Percentiles rank a stretch among this genome's conserved stretches.
Evolutionary conservation across 2,113 vertebrate genomes (phyloP).

Genomic region (Lasiurus borealis): DNA sequence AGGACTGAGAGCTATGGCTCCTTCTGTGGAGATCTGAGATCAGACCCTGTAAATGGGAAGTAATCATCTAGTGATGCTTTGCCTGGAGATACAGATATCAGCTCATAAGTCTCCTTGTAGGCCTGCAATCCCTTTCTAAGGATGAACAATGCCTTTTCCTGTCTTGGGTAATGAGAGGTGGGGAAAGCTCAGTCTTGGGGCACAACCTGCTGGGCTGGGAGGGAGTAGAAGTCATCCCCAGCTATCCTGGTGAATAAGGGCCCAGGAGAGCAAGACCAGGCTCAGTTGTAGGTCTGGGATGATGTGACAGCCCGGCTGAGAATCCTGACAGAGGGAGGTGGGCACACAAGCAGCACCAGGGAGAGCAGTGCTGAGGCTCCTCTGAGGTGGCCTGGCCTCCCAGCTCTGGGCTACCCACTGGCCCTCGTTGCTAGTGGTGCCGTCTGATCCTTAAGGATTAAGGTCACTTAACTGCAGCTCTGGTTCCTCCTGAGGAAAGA

Average conservation of each 20-base stretch:
- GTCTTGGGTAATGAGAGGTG: not conserved
- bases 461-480: not conserved
- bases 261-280: not conserved
- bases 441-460: not conserved
- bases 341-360: not conserved
- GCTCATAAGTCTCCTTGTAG: constrained; percentile 5
- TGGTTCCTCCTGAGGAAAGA: not conserved
- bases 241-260: fast-evolving
- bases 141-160: not conserved
- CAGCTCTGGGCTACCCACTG: not conserved
- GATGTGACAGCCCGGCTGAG: not conserved
- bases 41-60: constrained; percentile 28
- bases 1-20: not conserved
- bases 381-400: not conserved
- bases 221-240: not conserved
- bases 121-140: constrained; percentile 25
- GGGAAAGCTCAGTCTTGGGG: not conserved
- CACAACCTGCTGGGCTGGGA: not conserved
- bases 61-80: constrained; percentile 33
- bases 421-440: not conserved
- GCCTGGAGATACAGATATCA: not conserved
- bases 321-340: not conserved
- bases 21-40: not conserved
- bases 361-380: not conserved
- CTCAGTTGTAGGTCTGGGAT: not conserved